These are phyloP conservation scores for Acanthopleura granulata DNA, from an alignment of 2,888 invertebrate species.

Conservation along the genomic window DNA sequence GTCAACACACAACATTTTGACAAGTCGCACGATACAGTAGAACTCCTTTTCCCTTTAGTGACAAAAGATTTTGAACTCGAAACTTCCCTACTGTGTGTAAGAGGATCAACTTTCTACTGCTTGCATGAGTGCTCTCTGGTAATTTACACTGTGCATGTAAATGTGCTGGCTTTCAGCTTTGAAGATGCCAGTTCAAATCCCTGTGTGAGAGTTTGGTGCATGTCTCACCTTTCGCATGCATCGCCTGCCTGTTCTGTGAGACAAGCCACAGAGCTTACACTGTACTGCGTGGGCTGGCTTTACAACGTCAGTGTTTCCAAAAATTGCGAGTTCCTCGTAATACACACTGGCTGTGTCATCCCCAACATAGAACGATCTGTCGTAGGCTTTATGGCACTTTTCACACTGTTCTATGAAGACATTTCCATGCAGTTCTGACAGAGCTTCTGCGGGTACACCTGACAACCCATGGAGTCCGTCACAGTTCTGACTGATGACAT, in stretches of 20 bases:
- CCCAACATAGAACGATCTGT: conserved; percentile 50
- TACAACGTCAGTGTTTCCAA: conserved; percentile 43
- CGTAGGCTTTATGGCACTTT: conserved; percentile 46
- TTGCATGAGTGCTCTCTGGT: too few species aligned
- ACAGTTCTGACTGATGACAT: conserved; percentile 61
- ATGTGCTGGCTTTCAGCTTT: too few species aligned
- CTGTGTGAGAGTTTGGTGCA: too few species aligned
- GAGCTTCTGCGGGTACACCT: conserved; percentile 43
- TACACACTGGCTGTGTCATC: conserved; percentile 56
- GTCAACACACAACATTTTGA: too few species aligned
- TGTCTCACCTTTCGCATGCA: conserved; percentile 52
- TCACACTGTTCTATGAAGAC: conserved; percentile 60
- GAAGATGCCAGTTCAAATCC: too few species aligned
- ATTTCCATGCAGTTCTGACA: conserved; percentile 64
- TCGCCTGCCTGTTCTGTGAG: conserved; percentile 56
- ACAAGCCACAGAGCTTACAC: conserved; percentile 53
- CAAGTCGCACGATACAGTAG: too few species aligned
- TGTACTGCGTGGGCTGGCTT: conserved; percentile 50
- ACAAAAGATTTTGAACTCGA: too few species aligned
- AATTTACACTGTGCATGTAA: too few species aligned
- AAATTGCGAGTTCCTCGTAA: conserved; percentile 57
- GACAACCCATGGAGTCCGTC: conserved; percentile 60
- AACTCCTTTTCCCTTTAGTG: too few species aligned
- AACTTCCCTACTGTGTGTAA: too few species aligned
- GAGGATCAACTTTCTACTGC: too few species aligned